Base-by-base conservation (phyloP, 1,140 invertebrate genomes). In the Polyergus mexicanus region DNA sequence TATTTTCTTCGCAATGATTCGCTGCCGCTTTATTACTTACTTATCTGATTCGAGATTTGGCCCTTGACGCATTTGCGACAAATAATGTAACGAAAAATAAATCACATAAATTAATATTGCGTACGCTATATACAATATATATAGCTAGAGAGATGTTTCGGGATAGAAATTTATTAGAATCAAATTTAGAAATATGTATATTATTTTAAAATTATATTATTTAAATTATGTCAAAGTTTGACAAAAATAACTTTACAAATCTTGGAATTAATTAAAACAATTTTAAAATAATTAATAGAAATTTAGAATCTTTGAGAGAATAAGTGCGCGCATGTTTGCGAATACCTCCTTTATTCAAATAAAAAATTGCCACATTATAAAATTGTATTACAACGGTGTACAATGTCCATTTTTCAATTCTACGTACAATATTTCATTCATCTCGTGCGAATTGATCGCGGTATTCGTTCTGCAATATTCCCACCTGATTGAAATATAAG, bases 401-500 rank as follows among this genome's bases (percentile, higher is more conserved):
- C 90, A 92, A 2, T 62, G 6, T 60, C 54, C 71, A 35, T 44
- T 92, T 60, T 74, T 81, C 1, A 93, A 66, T 51, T 77, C 47
- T 7, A 93, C 71, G 0, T 44, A 75, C 51, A 51, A 51, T 51
- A 51, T 51, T 51, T 51, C 47, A 19, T 51, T 51, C 47, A 58
- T 81, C 54, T 87, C 60, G 10, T 85, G 8, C 8, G 62, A 80
- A 78, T 89, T 84, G 2, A 92, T 63, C 63, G 66, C 22, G 19
- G 86, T 69, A 8, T 81, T 74, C 8, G 5, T 69, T n/a, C 44
- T 35, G 60, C 91, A 92, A 60, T 90, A 86, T 76, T 92, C 69
- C 92, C 92, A 93, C 10, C 93, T 94, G 58, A 11, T 89, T 19
- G 38, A 62, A 25, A 28, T 19, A 51, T 19, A 78, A n/a, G 28